Evolutionary conservation across 2,888 invertebrate species (phyloP), one percentile per base, ranked within the genome.

Genomic region (Dioctria linearis): DNA sequence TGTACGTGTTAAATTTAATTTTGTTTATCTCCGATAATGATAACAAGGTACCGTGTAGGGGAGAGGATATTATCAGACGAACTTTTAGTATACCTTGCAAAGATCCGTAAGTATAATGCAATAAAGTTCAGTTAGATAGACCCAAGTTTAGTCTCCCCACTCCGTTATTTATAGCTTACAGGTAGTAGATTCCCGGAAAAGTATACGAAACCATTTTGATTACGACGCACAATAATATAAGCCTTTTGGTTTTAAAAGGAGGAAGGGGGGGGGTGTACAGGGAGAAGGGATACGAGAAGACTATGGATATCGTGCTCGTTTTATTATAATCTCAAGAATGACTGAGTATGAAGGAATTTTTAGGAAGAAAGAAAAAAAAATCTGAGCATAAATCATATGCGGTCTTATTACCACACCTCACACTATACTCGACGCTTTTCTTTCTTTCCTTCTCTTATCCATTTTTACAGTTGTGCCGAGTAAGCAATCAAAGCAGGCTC

Each of bases 11-110:
- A 25, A 25, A 25, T 25, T 25, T 25, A 79, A 79, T 59, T 42
- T 69, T 79, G 69, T 69, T 79, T 79, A 79, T 79, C 79, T 69
- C 46, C 37, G 59, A 78, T 78, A 66, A 66, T 78, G 69, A 54
- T 79, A 79, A 67, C 42, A 79, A 59, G 67, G 69, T 46, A 69
- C 46, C 37, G 57, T 59, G 57, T n/a, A 79, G 59, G 69, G 49
- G 25, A 25, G 25, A 9, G 69, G 54, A 51, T 79, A 66, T 42
- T 79, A 25, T 66, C 43, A 79, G 40, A 57, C 25, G 1, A 25
- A 57, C 69, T 54, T 43, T 25, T 46, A 46, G 25, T 25, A 69
- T 69, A 37, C 51, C 51, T 51, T 51, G 69, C 39, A 51, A 69
- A 51, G 69, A 69, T 54, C 43, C 46, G 25, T 8, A 25, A 49